Base-by-base conservation (phyloP, 2,888 invertebrate genomes). In the Suillia variegata region DNA sequence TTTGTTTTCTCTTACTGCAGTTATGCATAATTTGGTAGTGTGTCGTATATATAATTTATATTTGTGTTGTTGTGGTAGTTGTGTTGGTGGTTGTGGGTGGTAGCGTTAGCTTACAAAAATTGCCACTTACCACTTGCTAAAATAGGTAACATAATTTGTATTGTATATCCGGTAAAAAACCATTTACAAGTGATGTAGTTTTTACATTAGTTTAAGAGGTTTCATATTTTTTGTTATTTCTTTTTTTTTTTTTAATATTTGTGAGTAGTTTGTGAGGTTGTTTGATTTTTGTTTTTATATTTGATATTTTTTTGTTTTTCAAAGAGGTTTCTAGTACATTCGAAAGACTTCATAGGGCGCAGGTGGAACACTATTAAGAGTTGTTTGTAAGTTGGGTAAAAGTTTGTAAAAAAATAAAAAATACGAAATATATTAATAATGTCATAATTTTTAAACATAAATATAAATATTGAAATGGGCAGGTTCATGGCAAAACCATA, bases 271-370 rank as follows among this genome's bases (percentile, higher is more conserved):
- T 47, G 38, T 45, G 45, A 22, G 34, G 24, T 45, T 38, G 38
- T 18, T 13, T 20, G 58, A 31, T 48, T 62, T 57, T 63, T 18
- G 12, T 51, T 18, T 21, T 53, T 63, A 56, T 56, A 48, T 56
- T 48, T 60, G 5, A 26, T 10, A 54, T 59, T 52, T 52, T 50
- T 55, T 59, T 33, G 20, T 53, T 34, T 20, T 60, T 31, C 33
- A 38, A 38, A 18, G 20, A 53, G 53, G 65, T 62, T 63, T 61
- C 62, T 77, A 80, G 76, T 80, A 78, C 79, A 80, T 80, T 77
- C 81, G 81, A 81, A 82, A 81, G 76, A 80, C 80, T 81, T 81
- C 81, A 78, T 80, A 82, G 75, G 80, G 79, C 79, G 81, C 79
- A 78, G 79, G 76, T 74, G 75, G 79, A 72, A 75, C 79, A 76